Evolutionary conservation across 2,797 vertebrate species (phyloP).

Genomic region (Synaphobranchus kaupii): DNA sequence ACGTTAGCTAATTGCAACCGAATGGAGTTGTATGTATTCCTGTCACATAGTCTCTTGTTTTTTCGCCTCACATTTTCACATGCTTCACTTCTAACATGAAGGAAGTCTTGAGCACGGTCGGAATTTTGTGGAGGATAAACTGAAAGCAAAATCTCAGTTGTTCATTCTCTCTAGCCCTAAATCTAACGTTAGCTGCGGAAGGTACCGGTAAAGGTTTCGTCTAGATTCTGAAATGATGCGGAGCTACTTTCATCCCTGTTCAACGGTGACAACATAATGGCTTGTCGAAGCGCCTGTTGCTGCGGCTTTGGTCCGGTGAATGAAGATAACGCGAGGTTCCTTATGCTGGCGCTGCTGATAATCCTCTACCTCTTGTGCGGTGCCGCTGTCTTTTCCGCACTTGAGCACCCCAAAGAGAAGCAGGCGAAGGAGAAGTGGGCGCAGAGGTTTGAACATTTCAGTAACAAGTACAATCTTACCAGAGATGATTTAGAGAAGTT

Average conservation of each 20-base stretch:
- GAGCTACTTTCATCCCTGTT: constrained; percentile 37
- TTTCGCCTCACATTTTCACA: neutral
- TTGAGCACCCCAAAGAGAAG: constrained; percentile 79
- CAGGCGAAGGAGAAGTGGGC: constrained; percentile 78
- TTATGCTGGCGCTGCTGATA: constrained; percentile 78
- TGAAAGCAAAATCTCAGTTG: neutral
- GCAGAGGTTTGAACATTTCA: constrained; percentile 76
- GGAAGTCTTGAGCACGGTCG: neutral
- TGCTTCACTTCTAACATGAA: neutral
- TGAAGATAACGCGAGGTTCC: constrained; percentile 82
- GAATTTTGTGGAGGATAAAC: neutral
- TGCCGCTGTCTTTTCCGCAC: constrained; percentile 83
- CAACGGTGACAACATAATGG: constrained; percentile 66
- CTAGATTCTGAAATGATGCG: constrained; percentile 41
- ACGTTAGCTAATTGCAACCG: neutral
- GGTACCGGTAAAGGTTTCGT: neutral
- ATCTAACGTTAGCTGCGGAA: neutral
- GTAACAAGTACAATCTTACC: constrained; percentile 75
- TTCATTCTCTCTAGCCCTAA: constrained; percentile 1
- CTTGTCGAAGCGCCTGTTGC: constrained; percentile 66
- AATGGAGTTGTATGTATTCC: constrained; percentile 3
- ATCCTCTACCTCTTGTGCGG: constrained; percentile 80
- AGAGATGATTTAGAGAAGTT: constrained; percentile 72
- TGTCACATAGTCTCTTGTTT: constrained; percentile 2
- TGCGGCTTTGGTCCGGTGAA: constrained; percentile 69